phyloP scores from a whole-genome alignment of 2,113 vertebrate genomes.

The Myiagra hebetior region DNA sequence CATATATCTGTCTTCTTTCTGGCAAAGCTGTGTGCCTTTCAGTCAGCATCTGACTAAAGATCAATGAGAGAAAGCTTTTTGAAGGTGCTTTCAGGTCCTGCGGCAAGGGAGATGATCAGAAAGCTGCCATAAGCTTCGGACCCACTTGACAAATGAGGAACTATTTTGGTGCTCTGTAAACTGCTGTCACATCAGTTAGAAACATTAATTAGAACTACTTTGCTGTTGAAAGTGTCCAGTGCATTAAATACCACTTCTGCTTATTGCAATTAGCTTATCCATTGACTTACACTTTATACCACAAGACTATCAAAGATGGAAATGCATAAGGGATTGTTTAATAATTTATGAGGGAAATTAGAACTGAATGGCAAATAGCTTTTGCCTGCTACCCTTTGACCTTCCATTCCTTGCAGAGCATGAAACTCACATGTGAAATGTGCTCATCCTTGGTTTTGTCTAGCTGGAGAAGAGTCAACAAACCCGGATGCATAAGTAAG shows the following conservation, averaged over 20 bases:
- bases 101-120: constrained; percentile 84
- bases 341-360: constrained; percentile 84
- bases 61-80: constrained; percentile 84
- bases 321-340: constrained; percentile 74
- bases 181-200: constrained; percentile 85
- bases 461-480: constrained; percentile 6
- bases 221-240: constrained; percentile 83
- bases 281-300: constrained; percentile 85
- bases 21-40: constrained; percentile 75
- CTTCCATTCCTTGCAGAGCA: constrained; percentile 10
- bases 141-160: constrained; percentile 82
- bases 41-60: constrained; percentile 80
- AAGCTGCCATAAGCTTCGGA: constrained; percentile 77
- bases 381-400: constrained; percentile 66
- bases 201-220: constrained; percentile 92
- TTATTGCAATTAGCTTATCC: constrained; percentile 91
- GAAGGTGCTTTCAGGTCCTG: constrained; percentile 82
- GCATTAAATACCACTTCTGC: constrained; percentile 89
- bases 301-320: constrained; percentile 79
- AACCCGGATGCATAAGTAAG: not conserved
- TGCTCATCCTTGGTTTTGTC: not conserved
- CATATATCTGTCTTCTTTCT: constrained; percentile 80
- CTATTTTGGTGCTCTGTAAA: constrained; percentile 78
- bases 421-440: not conserved
- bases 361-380: constrained; percentile 72